Evolutionary conservation across 1,140 invertebrate species (phyloP), one percentile per base, ranked within the genome.

Genomic region (Drosophila littoralis): DNA sequence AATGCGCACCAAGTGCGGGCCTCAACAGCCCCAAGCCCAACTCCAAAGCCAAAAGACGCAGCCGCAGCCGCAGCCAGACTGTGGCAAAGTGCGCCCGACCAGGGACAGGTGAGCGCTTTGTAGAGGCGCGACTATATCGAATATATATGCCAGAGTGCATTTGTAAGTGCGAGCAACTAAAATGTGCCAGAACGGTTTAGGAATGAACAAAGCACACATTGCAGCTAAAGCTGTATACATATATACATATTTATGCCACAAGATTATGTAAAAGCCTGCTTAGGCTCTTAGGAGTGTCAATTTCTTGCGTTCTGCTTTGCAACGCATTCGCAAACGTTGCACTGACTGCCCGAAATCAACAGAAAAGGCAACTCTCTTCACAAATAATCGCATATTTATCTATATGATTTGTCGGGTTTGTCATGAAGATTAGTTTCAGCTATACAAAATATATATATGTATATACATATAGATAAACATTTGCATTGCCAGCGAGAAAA

Each of bases 1-100:
- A 81, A 77, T 75, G 79, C 75, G 77, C 60, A 60, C 75, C 75
- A 82, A 82, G 61, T 82, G 80, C 79, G 79, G 79, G 75, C 80
- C 55, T 83, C 67, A 42, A 46, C 70, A 67, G 69, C 76, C 13
- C 54, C 55, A 38, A 60, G 22, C 45, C 15, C 7, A 55, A 54
- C 10, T n/a, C 2, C 7, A 48, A 50, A 50, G 32, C 51, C 46
- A 65, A 63, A 63, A 38, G 6, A 12, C 48, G 58, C 50, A 64
- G 54, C 36, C 50, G 58, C 50, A 64, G 54, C 36, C 51, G 35
- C 7, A 4, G 13, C 10, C 12, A 52, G 8, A 1, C 50, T 28
- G 22, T 28, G 32, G 8, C 5, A 17, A 46, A 46, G 45, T 46
- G 45, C 40, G 28, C 33, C 35, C 28, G 45, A 17, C 10, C 22